These are phyloP conservation scores for Peucedramus taeniatus DNA, from an alignment of 2,113 vertebrate species.

Conservation along the genomic window DNA sequence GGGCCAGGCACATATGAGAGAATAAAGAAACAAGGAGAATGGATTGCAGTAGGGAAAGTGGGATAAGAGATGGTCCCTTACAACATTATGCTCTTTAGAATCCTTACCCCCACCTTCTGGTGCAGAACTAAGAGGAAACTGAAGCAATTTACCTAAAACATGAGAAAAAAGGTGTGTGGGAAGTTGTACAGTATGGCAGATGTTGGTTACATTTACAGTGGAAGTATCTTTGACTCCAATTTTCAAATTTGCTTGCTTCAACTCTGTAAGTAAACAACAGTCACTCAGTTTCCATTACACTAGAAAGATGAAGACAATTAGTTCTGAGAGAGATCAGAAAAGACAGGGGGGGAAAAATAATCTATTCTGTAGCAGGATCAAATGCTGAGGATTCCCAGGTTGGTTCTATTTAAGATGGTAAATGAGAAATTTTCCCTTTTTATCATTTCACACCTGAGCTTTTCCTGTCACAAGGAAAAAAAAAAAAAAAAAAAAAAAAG, in stretches of 20 bases:
- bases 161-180: not conserved
- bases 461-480: not conserved
- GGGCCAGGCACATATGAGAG: not conserved
- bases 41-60: not conserved
- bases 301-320: not conserved
- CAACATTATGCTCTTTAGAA: not conserved
- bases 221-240: not conserved
- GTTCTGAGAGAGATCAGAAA: not conserved
- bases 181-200: not conserved
- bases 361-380: not conserved
- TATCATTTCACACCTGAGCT: not conserved
- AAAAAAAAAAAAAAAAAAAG: rapidly evolving
- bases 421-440: not conserved
- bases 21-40: not conserved
- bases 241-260: not conserved
- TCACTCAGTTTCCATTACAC: not conserved
- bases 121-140: not conserved
- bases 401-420: not conserved
- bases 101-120: not conserved
- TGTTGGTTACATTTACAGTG: not conserved
- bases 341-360: rapidly evolving
- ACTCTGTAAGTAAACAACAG: not conserved
- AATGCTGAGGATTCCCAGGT: not conserved
- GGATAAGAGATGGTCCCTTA: not conserved
- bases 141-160: not conserved